Conservation (phyloP, 2,888 invertebrate species). For the Pomacea canaliculata region DNA sequence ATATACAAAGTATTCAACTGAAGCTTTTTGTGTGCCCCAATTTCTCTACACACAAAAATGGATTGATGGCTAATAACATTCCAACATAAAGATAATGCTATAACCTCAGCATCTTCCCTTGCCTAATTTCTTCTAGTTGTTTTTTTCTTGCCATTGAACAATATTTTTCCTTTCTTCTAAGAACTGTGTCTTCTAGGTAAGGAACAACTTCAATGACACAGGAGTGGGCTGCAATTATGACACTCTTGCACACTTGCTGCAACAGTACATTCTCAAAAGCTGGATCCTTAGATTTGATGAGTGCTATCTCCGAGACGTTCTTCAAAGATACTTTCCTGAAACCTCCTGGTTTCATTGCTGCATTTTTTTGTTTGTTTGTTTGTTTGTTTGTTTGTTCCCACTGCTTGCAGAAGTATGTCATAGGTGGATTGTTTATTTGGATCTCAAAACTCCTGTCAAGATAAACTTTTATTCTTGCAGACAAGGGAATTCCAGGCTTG, state of each 20-base stretch:
- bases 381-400: slow-evolving; percentile 82
- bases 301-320: slow-evolving; percentile 97
- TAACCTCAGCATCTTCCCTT: slow-evolving; percentile 88
- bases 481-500: slow-evolving; percentile 86
- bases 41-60: too few species aligned
- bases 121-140: slow-evolving; percentile 84
- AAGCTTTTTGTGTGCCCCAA: too few species aligned
- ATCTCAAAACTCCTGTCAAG: slow-evolving; percentile 88
- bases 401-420: slow-evolving; percentile 92
- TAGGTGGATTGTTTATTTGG: slow-evolving; percentile 87
- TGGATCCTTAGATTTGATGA: slow-evolving; percentile 92
- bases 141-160: slow-evolving; percentile 82
- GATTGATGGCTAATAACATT: too few species aligned
- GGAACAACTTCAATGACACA: slow-evolving; percentile 88
- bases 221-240: slow-evolving; percentile 83
- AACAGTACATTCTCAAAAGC: slow-evolving; percentile 58
- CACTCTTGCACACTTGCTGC: slow-evolving; percentile 78
- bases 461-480: slow-evolving; percentile 84
- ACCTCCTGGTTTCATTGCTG: slow-evolving; percentile 77
- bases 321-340: slow-evolving; percentile 90
- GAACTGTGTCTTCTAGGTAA: slow-evolving; percentile 82
- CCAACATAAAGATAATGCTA: not conserved
- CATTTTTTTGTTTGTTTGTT: slow-evolving; percentile 69
- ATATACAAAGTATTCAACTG: too few species aligned
- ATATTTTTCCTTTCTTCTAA: slow-evolving; percentile 80